Conservation (phyloP, 2,113 vertebrate genomes). For the Ictidomys tridecemlineatus region DNA sequence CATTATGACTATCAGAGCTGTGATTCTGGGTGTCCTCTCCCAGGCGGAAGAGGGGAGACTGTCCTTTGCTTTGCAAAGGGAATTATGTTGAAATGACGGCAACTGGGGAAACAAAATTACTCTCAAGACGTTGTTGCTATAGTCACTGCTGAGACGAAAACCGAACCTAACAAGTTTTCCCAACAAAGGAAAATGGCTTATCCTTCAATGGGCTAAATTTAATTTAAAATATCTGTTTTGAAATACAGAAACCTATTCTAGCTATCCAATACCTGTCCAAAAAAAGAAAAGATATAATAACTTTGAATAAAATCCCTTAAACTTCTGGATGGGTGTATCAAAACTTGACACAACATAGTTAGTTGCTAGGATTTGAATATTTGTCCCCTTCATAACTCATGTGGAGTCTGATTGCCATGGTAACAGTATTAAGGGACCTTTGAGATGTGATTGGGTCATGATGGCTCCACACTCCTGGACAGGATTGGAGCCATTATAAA, state of each 20-base stretch:
- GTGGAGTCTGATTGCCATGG: not conserved
- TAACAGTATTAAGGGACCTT: not conserved
- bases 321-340: not conserved
- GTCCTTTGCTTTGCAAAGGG: not conserved
- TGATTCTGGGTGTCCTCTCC: not conserved
- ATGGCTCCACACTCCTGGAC: not conserved
- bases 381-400: not conserved
- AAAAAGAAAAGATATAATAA: not conserved
- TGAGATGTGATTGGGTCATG: not conserved
- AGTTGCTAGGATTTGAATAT: not conserved
- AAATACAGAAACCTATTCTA: not conserved
- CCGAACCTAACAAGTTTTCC: not conserved
- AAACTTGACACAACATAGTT: not conserved
- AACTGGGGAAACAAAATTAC: not conserved
- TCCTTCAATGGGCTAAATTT: not conserved
- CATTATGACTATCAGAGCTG: not conserved
- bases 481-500: too few relatives aligned
- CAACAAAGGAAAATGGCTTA: conserved; percentile 34
- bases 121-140: conserved; percentile 47
- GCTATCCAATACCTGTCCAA: not conserved
- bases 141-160: conserved; percentile 33
- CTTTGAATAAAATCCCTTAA: not conserved
- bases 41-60: not conserved
- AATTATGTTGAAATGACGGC: conserved; percentile 13
- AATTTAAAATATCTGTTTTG: conserved; percentile 18